Base-by-base conservation (phyloP, 1,140 invertebrate genomes). In the Drosophila leontia region DNA sequence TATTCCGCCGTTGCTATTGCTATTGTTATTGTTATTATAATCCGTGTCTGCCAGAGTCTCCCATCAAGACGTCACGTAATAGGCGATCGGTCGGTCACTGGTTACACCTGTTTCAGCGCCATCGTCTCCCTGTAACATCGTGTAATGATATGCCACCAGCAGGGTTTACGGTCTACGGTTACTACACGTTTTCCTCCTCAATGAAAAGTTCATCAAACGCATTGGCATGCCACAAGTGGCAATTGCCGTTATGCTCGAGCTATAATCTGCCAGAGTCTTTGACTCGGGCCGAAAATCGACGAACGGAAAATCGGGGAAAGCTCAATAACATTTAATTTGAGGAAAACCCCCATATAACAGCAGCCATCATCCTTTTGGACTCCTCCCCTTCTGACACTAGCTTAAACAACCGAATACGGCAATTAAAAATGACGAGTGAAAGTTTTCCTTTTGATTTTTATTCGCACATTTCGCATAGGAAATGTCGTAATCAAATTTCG, bases 141-240 rank as follows among this genome's bases (percentile, higher is more conserved):
- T 87, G 80, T 88, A 87, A 87, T 87, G 74, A 87, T 88, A 87
- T 90, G 84, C 84, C 80, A 83, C 64, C 80, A 88, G 59, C 82
- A 71, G 61, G 65, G 75, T 59, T 58, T 71, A 67, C 65, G 56
- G 78, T 62, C 48, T 11, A 34, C 32, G 5, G 53, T 56, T 39
- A 39, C 53, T 82, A 70, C 68, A 79, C 68, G 79, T 67, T 82
- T 85, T 56, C 79, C 75, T 51, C 51, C 19, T 60, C n/a, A 69
- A 50, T 59, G 63, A 63, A 86, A 82, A 87, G 82, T 86, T 86
- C 82, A 86, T 87, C 82, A 87, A 87, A 82, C 82, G 80, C 75
- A 51, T 50, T 47, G 65, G 75, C 83, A 76, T 82, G 82, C 78
- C 53, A 55, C 65, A 53, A 74, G 70, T 60, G 70, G 67, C 67